Conservation (phyloP, 2,797 vertebrate species). For the Pterois miles region DNA sequence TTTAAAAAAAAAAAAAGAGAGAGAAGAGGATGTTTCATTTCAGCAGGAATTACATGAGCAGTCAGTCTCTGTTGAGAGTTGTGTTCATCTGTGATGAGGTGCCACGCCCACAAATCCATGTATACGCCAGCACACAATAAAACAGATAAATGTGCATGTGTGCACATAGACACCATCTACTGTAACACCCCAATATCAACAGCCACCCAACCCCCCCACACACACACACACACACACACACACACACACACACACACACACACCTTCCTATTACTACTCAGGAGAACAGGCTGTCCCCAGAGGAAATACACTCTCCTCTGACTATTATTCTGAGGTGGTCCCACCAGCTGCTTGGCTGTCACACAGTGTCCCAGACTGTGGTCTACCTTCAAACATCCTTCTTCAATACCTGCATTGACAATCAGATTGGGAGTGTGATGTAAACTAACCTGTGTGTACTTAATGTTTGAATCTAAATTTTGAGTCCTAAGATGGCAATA, state of each 20-base stretch:
- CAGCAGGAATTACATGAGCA: conserved; percentile 28
- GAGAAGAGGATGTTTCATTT: conserved; percentile 48
- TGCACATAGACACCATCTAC: not conserved
- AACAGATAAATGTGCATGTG: not conserved
- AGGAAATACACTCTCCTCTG: conserved; percentile 8
- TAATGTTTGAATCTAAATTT: conserved; percentile 6
- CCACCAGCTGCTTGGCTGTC: conserved; percentile 34
- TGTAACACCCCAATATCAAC: not conserved
- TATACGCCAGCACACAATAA: not conserved
- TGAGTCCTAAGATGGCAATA: not conserved
- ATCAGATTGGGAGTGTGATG: conserved; percentile 1
- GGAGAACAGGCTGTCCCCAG: conserved; percentile 21
- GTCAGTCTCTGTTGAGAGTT: conserved; percentile 22
- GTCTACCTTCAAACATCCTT: not conserved
- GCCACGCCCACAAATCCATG: not conserved
- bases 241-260: not conserved
- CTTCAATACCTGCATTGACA: conserved; percentile 9
- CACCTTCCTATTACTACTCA: conserved; percentile 12
- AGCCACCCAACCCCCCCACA: conserved; percentile 4
- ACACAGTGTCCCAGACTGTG: conserved; percentile 11
- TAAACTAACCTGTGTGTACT: not conserved
- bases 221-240: conserved; percentile 5
- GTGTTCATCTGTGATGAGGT: conserved; percentile 23
- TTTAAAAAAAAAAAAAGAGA: not conserved
- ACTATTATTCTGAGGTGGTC: conserved; percentile 25